Percentiles rank a stretch among this genome's conserved stretches.
Evolutionary conservation across 2,888 invertebrate species (phyloP).

Genomic region (Physocephala rufipes): DNA sequence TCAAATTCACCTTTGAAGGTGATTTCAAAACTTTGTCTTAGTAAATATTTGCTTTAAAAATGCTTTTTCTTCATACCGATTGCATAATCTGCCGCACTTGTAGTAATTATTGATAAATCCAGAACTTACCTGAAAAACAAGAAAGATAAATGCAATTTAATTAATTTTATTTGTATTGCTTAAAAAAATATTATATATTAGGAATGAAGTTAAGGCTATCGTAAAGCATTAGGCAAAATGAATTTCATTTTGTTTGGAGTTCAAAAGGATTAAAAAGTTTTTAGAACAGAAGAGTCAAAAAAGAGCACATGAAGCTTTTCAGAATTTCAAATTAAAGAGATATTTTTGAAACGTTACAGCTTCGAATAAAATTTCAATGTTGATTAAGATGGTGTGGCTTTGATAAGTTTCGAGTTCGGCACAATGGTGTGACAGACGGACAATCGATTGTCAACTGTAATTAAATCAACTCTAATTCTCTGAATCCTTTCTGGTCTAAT

Average conservation of each 20-base stretch:
- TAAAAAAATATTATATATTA: not conserved
- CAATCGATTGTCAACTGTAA: too few species aligned
- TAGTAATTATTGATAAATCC: too few species aligned
- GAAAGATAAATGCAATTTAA: not conserved
- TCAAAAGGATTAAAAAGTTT: not conserved
- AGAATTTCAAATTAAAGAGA: too few species aligned
- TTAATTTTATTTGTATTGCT: not conserved
- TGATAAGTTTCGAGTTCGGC: constrained; percentile 20
- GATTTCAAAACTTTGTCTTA: too few species aligned
- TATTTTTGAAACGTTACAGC: too few species aligned
- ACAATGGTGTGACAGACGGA: too few species aligned
- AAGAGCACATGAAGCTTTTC: too few species aligned
- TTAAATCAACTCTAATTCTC: constrained; percentile 31
- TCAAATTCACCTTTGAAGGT: too few species aligned
- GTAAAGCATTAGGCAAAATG: too few species aligned
- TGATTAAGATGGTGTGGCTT: not conserved
- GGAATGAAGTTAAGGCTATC: not conserved
- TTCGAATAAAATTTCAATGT: not conserved
- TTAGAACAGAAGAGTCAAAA: not conserved
- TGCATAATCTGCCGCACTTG: too few species aligned
- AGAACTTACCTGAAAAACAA: not conserved
- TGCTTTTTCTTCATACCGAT: too few species aligned
- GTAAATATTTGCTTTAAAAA: too few species aligned
- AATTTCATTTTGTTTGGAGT: not conserved
- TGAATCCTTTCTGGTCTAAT: constrained; percentile 38